phyloP scores from a whole-genome alignment of 2,113 vertebrate species.

The Peucedramus taeniatus region DNA sequence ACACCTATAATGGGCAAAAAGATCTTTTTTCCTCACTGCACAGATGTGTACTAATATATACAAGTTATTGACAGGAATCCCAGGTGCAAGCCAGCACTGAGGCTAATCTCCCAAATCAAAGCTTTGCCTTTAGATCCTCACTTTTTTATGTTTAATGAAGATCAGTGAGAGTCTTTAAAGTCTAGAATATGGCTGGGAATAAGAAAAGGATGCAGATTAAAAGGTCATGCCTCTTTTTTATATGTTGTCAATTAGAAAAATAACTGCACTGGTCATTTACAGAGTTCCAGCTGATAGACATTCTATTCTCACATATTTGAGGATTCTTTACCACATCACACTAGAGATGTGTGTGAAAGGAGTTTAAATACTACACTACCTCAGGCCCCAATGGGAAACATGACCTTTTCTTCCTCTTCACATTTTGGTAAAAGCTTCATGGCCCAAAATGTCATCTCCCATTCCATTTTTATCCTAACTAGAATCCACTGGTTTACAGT shows the following conservation, averaged over 20 bases:
- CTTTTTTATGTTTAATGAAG: not conserved
- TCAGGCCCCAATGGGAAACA: not conserved
- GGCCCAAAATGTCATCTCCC: not conserved
- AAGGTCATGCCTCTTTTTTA: conserved; percentile 2
- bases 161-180: not conserved
- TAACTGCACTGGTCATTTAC: not conserved
- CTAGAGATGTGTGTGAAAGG: not conserved
- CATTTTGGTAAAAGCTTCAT: not conserved
- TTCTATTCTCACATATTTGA: not conserved
- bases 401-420: not conserved
- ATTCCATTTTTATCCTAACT: conserved; percentile 1
- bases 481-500: not conserved
- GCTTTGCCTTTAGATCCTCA: not conserved
- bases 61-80: conserved; percentile 2
- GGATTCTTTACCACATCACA: not conserved
- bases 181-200: conserved; percentile 30
- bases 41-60: not conserved
- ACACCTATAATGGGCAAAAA: not conserved
- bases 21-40: not conserved
- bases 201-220: not conserved
- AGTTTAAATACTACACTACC: conserved; percentile 3
- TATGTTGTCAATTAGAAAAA: not conserved
- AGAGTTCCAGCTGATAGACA: not conserved
- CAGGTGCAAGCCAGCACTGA: not conserved
- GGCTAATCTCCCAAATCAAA: not conserved